Conservation (phyloP, 2,797 vertebrate species). For the Muscicapa comitata region DNA sequence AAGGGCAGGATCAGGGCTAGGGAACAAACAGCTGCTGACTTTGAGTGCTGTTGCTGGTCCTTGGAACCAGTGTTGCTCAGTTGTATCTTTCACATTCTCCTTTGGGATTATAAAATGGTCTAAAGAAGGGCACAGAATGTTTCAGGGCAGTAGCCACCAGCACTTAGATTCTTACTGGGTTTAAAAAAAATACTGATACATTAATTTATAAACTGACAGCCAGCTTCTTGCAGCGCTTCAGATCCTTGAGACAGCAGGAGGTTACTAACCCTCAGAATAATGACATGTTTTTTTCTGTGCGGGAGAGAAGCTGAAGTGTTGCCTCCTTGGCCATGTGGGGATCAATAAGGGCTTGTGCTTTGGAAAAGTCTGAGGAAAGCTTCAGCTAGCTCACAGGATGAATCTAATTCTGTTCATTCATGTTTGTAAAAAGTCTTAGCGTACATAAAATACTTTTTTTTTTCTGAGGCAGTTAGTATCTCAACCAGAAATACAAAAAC, state of each 20-base stretch:
- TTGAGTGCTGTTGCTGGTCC: background rate
- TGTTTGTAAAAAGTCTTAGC: background rate
- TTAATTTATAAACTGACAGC: background rate
- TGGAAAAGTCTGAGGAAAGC: background rate
- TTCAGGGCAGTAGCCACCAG: background rate
- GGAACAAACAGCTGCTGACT: background rate
- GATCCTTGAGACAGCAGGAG: background rate
- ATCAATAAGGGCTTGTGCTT: background rate
- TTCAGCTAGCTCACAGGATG: background rate
- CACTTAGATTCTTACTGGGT: fast-evolving
- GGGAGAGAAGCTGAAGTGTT: background rate
- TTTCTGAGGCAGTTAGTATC: background rate
- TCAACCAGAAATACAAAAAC: background rate
- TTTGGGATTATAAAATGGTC: background rate
- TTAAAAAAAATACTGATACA: background rate
- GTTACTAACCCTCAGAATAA: background rate
- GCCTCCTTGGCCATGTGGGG: background rate
- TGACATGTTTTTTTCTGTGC: background rate
- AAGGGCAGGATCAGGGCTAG: background rate
- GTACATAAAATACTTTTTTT: background rate
- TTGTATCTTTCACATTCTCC: fast-evolving
- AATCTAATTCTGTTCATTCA: background rate
- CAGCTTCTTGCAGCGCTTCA: background rate
- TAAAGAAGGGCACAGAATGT: background rate
- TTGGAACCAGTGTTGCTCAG: background rate